These are phyloP conservation scores for Apoderus coryli DNA, from an alignment of 2,888 invertebrate species.

Conservation along the genomic window DNA sequence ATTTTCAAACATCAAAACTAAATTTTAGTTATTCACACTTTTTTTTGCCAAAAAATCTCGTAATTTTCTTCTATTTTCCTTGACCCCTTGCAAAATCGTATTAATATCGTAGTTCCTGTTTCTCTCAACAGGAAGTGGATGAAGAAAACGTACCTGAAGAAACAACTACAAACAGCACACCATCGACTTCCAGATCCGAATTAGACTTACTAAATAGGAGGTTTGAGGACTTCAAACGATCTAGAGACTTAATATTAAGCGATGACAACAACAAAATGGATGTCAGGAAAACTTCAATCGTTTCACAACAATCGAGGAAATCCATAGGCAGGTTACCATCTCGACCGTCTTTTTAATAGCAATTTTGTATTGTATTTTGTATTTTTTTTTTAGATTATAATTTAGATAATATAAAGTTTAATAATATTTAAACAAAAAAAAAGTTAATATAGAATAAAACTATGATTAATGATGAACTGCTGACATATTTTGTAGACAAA, in stretches of 20 bases:
- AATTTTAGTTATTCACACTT: too few species aligned
- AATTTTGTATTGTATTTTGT: neutral
- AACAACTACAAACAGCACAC: conserved; percentile 24
- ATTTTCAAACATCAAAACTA: too few species aligned
- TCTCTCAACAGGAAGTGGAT: conserved; percentile 44
- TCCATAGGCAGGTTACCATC: conserved; percentile 24
- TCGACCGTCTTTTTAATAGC: conserved; percentile 26
- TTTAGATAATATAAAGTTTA: conserved; percentile 1
- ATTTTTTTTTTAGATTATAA: conserved; percentile 1
- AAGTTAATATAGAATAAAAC: too few species aligned
- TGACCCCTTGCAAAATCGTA: neutral
- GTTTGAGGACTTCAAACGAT: conserved; percentile 42
- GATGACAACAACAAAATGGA: conserved; percentile 20
- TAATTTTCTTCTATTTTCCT: too few species aligned
- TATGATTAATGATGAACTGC: too few species aligned
- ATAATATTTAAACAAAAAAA: too few species aligned
- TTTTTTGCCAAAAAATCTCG: too few species aligned
- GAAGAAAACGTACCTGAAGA: conserved; percentile 43
- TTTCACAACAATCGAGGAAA: too few species aligned
- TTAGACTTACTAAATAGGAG: conserved; percentile 34
- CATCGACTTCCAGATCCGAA: conserved; percentile 34
- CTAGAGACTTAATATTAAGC: conserved; percentile 27
- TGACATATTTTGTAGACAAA: too few species aligned
- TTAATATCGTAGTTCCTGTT: too few species aligned
- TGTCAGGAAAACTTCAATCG: conserved; percentile 13